Evolutionary conservation across 1,140 invertebrate genomes (phyloP).

Genomic region (Episyrphus balteatus): DNA sequence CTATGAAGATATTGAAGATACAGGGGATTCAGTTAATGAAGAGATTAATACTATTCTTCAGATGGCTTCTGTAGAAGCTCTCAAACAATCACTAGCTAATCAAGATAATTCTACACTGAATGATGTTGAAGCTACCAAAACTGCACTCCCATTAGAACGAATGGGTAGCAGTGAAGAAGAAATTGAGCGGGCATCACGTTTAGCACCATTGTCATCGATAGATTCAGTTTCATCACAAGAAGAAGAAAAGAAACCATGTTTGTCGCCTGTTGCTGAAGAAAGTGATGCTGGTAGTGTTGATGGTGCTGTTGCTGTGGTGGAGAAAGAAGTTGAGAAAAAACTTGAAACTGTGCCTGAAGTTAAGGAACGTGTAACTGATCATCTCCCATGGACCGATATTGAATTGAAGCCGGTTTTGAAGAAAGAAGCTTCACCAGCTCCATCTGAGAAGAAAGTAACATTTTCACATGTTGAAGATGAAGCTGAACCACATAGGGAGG

Average conservation of each 20-base stretch:
- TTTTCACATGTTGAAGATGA: slow-evolving; percentile 35
- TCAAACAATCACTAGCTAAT: slow-evolving; percentile 22
- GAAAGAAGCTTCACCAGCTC: slow-evolving; percentile 30
- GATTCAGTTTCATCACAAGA: slow-evolving; percentile 34
- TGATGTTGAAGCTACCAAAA: slow-evolving; percentile 23
- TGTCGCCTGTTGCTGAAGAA: slow-evolving; percentile 27
- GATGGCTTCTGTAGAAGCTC: slow-evolving; percentile 15
- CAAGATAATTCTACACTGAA: slow-evolving; percentile 22
- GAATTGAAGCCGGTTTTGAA: slow-evolving; percentile 18
- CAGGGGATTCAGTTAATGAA: slow-evolving; percentile 17
- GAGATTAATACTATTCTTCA: slow-evolving; percentile 18
- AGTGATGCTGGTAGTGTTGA: slow-evolving; percentile 18
- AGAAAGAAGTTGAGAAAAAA: slow-evolving; percentile 3
- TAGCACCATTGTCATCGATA: slow-evolving; percentile 31
- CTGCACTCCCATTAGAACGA: slow-evolving; percentile 22
- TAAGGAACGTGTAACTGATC: neutral
- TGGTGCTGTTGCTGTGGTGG: neutral
- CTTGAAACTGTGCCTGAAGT: neutral
- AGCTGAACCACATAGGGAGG: slow-evolving; percentile 31
- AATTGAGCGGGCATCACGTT: slow-evolving; percentile 11
- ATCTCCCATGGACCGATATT: neutral
- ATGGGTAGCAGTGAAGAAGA: slow-evolving; percentile 36
- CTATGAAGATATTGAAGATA: slow-evolving; percentile 45
- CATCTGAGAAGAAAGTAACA: slow-evolving; percentile 34
- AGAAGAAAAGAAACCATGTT: slow-evolving; percentile 15